Evolutionary conservation across 2,888 invertebrate species (phyloP).

Genomic region (Allacma fusca): DNA sequence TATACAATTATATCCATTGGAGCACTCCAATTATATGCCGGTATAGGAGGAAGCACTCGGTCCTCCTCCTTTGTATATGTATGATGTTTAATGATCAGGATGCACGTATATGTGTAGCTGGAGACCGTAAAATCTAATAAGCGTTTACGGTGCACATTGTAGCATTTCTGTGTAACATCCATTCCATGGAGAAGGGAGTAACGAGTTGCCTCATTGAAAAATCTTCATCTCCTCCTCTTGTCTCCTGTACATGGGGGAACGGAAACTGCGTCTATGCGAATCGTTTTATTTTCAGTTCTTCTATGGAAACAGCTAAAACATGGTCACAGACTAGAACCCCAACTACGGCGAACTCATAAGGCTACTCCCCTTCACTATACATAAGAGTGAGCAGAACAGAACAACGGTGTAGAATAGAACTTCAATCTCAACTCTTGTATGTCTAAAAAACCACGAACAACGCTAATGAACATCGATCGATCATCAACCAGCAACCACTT

Average conservation of each 20-base stretch:
- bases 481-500: constrained; percentile 25
- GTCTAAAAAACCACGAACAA: constrained; percentile 19
- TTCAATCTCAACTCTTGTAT: neutral
- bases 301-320: constrained; percentile 10
- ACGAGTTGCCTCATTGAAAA: constrained; percentile 7
- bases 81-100: neutral
- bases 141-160: neutral
- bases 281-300: constrained; percentile 4
- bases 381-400: neutral
- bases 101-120: neutral
- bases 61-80: neutral
- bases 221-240: constrained; percentile 7
- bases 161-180: neutral
- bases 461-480: constrained; percentile 39
- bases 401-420: neutral
- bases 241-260: neutral
- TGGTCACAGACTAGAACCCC: constrained; percentile 1
- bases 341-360: neutral
- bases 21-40: too few relatives aligned
- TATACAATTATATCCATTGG: too few relatives aligned
- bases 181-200: neutral
- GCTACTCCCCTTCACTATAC: neutral
- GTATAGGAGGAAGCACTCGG: too few relatives aligned
- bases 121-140: neutral
- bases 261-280: constrained; percentile 34